Base-by-base conservation (phyloP, 2,888 invertebrate genomes). In the Polydesmus complanatus region DNA sequence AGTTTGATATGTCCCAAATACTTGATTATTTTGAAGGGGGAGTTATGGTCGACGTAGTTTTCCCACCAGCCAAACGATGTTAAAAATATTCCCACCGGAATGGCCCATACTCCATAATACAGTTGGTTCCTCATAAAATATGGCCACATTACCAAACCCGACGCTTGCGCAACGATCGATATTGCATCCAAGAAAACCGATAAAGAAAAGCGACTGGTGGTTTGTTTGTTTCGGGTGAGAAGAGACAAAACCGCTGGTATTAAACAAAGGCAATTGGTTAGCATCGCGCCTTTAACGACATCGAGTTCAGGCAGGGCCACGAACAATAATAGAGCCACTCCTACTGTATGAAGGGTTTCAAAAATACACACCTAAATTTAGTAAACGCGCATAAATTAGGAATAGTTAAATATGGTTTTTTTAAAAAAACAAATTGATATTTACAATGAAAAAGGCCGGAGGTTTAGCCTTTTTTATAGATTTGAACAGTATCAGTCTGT, bases 21-120 rank as follows among this genome's bases (percentile, higher is more conserved):
- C 71, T 85, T 84, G 54, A 91, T 81, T 64, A 85, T 75, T 54
- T 82, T 85, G 64, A 93, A 80, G 0, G 89, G 85, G 61, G 94
- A 92, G 68, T 88, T 83, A 62, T 83, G 80, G 62, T 89, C 87
- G 1, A 94, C 89, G 72, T 90, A 97, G 75, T 97, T 97, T 75
- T 97, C 96, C 97, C 97, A 97, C 93, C 95, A 96, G 25, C 91
- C 90, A 49, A 90, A 80, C 0, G 96, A 96, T 65, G 92, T 86
- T 68, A 93, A 81, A 60, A 92, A 74, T 48, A 92, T 81, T 0
- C 92, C 81, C 0, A 90, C 77, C 0, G 95, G 93, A 67, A 96
- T 88, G 51, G 91, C 78, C 88, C 88, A 91, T 50, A 90, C 69
- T 66, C 61, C 70, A 19, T 62, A 52, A 23, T 52, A 22, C 2